Evolutionary conservation across 2,113 vertebrate species (phyloP).

Genomic region (Corythornis vintsioides): DNA sequence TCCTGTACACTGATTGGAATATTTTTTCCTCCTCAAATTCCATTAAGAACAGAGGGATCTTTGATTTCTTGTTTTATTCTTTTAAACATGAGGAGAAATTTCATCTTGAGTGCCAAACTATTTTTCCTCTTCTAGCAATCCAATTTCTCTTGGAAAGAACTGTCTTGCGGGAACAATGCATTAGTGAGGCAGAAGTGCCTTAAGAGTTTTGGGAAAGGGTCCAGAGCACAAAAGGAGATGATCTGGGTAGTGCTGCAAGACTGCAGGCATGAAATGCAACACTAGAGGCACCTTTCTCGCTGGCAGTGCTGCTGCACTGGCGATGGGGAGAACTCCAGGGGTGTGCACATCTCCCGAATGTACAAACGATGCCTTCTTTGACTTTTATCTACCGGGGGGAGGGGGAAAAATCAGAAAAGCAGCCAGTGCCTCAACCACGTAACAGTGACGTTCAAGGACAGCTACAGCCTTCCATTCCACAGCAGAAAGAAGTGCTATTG

Average conservation of each 20-base stretch:
- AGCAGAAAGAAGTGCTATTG: not conserved
- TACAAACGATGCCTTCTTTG: not conserved
- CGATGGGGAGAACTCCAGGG: not conserved
- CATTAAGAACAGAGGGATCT: not conserved
- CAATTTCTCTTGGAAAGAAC: not conserved
- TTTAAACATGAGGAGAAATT: not conserved
- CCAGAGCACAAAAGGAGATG: not conserved
- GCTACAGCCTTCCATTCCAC: not conserved
- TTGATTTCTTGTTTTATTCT: not conserved
- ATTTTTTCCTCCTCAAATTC: not conserved
- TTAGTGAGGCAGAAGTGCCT: not conserved
- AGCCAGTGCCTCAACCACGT: not conserved
- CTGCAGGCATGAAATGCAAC: not conserved
- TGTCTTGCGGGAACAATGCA: not conserved
- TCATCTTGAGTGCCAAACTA: not conserved
- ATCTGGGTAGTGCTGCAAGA: not conserved
- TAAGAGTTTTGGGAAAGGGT: constrained; percentile 1
- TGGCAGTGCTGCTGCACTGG: not conserved
- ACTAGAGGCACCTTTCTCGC: not conserved
- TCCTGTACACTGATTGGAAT: not conserved
- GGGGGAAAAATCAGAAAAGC: not conserved
- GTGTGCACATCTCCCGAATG: not conserved
- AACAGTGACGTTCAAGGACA: not conserved
- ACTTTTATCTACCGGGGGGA: not conserved
- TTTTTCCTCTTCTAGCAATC: not conserved